Evolutionary conservation across 2,113 vertebrate species (phyloP), one percentile per base, ranked within the genome.

Genomic region (Lepisosteus oculatus): DNA sequence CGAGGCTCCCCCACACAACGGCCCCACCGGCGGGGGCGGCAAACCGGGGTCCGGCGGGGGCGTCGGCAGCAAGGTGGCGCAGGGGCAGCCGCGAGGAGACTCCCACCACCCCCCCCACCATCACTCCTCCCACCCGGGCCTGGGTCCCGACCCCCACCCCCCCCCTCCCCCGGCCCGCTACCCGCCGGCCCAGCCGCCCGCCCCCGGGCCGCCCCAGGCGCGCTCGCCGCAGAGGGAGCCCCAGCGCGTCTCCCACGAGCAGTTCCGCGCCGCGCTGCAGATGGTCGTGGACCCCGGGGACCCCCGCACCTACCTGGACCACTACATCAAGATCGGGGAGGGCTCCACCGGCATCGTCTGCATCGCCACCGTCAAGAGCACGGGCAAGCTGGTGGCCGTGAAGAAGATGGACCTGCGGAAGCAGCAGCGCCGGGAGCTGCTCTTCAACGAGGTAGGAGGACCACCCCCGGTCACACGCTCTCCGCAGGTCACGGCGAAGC

Each of bases 381-480:
- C 88, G 0, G 96, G 97, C 12, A 92, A 94, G 63, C 86, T 98
- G 71, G 97, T 98, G 5, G 96, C 96, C 0, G 96, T 98, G 72
- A 98, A 99, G 78, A 98, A 98, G 87, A 99, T 98, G 96, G 96
- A 98, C 84, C 88, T 98, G 76, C 90, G 95, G 68, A 98, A 98
- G 67, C 97, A 99, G 77, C 97, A 99, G 82, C 82, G 97, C 3
- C 83, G 97, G 0, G 97, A 98, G 70, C 91, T 98, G 73, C 95
- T 98, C 72, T 99, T 98, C 78, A 99, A 98, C 0, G 96, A 98
- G 95, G 97, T 96, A 67, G 51, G 69, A 42, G 56, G 61, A 45
- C 42, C 63, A 17, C 41, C 43, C 4, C 2, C 3, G 47, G 55
- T 17, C 41, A 44, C 1, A 29, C 4, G 9, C 5, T 41, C 1